phyloP scores from a whole-genome alignment of 2,797 vertebrate genomes.

The Dipus sagitta region DNA sequence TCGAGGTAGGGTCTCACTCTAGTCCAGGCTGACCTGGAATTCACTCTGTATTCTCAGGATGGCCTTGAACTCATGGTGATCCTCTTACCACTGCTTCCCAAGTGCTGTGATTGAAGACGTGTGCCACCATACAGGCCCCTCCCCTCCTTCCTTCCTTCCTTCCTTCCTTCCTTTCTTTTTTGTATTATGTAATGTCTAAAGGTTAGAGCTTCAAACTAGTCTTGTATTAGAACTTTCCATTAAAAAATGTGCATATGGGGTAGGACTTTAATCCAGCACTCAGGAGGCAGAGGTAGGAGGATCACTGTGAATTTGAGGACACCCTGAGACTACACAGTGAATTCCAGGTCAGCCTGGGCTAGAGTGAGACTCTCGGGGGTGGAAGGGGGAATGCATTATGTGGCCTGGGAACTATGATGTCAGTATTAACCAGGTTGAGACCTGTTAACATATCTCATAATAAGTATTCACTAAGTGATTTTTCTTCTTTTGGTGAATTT shows the following conservation, averaged over 20 bases:
- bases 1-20: not conserved
- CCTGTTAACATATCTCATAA: not conserved
- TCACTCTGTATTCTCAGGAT: too few relatives aligned
- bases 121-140: too few relatives aligned
- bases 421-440: not conserved
- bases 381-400: not conserved
- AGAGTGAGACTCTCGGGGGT: too few relatives aligned
- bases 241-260: not conserved
- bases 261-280: too few relatives aligned
- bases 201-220: not conserved
- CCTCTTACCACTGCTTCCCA: too few relatives aligned
- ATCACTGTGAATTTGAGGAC: too few relatives aligned
- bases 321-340: too few relatives aligned
- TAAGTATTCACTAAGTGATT: not conserved
- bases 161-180: slow-evolving; percentile 34
- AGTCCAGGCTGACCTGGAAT: too few relatives aligned
- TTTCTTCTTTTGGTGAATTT: slow-evolving; percentile 20
- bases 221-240: slow-evolving; percentile 45
- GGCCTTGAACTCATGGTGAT: too few relatives aligned
- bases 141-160: not conserved
- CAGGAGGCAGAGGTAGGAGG: too few relatives aligned
- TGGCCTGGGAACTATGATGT: slow-evolving; percentile 17
- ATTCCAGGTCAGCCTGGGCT: too few relatives aligned
- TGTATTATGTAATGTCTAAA: slow-evolving; percentile 41
- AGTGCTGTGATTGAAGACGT: too few relatives aligned